Conservation (phyloP, 2,113 vertebrate species). For the Himantopus leucocephalus region DNA sequence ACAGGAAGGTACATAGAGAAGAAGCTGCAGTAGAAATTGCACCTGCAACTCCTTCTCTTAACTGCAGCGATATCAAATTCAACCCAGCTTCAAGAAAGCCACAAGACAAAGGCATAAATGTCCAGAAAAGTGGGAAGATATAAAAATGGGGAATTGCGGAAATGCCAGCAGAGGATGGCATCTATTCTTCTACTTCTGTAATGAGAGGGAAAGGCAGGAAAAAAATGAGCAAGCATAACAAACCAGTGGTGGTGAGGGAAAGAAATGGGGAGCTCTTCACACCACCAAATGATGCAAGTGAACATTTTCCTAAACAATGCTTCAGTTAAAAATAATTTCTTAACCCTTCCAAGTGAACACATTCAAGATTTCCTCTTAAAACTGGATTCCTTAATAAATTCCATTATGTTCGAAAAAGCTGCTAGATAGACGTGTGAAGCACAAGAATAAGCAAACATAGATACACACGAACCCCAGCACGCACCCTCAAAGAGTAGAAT, state of each 20-base stretch:
- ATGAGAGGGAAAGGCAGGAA: not conserved
- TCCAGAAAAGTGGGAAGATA: not conserved
- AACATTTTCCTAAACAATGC: not conserved
- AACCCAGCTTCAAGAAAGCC: not conserved
- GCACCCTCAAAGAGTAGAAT: not conserved
- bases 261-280: not conserved
- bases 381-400: not conserved
- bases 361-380: not conserved
- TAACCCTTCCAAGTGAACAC: not conserved
- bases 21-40: rapidly evolving
- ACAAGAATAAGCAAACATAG: rapidly evolving
- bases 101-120: not conserved
- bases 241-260: not conserved
- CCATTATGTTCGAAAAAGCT: not conserved
- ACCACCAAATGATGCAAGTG: not conserved
- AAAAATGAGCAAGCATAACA: not conserved
- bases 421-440: not conserved
- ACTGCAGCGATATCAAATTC: not conserved
- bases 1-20: not conserved
- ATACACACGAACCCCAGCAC: not conserved
- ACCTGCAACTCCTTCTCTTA: not conserved
- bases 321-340: not conserved
- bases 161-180: not conserved
- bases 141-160: not conserved
- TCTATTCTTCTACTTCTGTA: not conserved